A percentile compares a stretch with the other conserved stretches of the same genome.
Evolutionary conservation across 2,113 vertebrate genomes (phyloP).

Genomic region (Neolamprologus brichardi): DNA sequence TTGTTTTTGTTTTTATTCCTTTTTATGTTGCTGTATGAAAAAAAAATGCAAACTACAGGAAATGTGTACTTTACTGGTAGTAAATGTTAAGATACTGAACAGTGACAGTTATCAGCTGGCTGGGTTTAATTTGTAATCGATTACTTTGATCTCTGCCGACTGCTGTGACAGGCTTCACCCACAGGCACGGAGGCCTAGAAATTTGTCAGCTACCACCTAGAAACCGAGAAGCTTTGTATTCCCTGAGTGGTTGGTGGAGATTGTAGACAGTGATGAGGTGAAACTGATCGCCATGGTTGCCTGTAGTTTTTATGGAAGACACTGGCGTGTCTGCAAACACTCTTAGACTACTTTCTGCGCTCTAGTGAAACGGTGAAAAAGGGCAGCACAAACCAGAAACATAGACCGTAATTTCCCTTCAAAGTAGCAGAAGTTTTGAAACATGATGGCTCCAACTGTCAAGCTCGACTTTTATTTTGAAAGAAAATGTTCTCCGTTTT

Average conservation of each 20-base stretch:
- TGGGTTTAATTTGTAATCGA: neutral
- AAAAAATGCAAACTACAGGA: neutral
- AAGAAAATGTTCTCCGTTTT: neutral
- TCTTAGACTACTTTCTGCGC: neutral
- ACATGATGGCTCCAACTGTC: neutral
- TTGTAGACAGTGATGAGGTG: neutral
- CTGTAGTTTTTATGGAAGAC: neutral
- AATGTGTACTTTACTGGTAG: neutral
- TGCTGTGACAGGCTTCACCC: neutral
- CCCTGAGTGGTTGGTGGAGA: neutral
- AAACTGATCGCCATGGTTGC: neutral
- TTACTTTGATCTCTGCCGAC: neutral
- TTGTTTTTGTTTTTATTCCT: neutral
- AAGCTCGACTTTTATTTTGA: neutral
- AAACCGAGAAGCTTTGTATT: neutral
- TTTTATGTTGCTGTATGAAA: neutral
- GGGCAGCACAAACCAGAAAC: neutral
- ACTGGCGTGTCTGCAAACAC: neutral
- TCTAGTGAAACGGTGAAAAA: neutral
- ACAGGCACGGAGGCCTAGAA: neutral
- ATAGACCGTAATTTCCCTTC: neutral
- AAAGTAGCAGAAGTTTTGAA: neutral
- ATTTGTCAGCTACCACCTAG: neutral
- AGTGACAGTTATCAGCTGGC: neutral
- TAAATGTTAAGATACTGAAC: neutral